These are phyloP conservation scores for Oryzias woworae DNA, from an alignment of 2,113 vertebrate species.

Conservation along the genomic window DNA sequence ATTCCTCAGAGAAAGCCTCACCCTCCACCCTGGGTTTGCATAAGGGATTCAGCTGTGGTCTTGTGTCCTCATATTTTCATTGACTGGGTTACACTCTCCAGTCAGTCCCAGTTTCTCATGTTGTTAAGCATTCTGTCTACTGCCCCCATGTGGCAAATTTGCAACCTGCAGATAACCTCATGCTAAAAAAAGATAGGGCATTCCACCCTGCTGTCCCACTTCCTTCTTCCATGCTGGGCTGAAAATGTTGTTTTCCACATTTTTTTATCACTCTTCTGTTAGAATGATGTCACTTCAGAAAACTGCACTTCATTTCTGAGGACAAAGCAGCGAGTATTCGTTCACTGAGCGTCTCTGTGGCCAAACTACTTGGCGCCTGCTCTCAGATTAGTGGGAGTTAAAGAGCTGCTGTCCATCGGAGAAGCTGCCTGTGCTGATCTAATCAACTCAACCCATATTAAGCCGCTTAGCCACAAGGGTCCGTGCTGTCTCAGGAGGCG, in stretches of 20 bases:
- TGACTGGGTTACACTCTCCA: slow-evolving; percentile 3
- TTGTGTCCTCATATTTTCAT: slow-evolving; percentile 31
- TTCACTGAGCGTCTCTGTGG: slow-evolving; percentile 12
- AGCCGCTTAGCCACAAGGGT: slow-evolving; percentile 64
- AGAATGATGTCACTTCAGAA: slow-evolving; percentile 36
- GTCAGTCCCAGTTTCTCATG: neutral
- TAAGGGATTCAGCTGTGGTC: slow-evolving; percentile 59
- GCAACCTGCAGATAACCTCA: slow-evolving; percentile 1
- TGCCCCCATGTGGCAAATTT: slow-evolving; percentile 57
- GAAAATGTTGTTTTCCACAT: slow-evolving; percentile 30
- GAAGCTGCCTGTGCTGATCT: slow-evolving; percentile 66
- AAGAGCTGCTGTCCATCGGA: slow-evolving; percentile 61
- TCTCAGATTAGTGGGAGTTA: slow-evolving; percentile 65
- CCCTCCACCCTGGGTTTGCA: slow-evolving; percentile 37
- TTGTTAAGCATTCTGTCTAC: slow-evolving; percentile 27
- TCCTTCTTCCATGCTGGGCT: slow-evolving; percentile 24
- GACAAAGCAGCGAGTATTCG: slow-evolving; percentile 31
- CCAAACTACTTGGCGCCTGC: slow-evolving; percentile 32
- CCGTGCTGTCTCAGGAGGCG: slow-evolving; percentile 38
- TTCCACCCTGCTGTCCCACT: slow-evolving; percentile 2
- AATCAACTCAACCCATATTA: slow-evolving; percentile 74
- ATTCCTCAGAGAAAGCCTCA: slow-evolving; percentile 48
- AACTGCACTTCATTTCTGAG: slow-evolving; percentile 16
- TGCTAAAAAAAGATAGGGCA: neutral
- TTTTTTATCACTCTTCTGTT: neutral